These are phyloP conservation scores for Falco punctatus DNA, from an alignment of 2,113 vertebrate species.

Conservation along the genomic window DNA sequence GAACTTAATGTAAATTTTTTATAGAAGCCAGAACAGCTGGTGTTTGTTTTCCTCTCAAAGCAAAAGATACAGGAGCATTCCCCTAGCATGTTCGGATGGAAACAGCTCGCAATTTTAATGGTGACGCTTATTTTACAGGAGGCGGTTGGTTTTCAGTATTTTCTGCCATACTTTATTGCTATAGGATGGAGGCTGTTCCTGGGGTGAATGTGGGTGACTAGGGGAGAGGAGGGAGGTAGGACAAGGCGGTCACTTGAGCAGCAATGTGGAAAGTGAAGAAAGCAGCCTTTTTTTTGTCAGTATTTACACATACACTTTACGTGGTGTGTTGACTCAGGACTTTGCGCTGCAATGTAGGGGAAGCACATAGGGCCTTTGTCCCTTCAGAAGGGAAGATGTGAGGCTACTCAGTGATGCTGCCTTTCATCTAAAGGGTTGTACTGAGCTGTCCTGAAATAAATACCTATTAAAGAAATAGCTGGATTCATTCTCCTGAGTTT, in stretches of 20 bases:
- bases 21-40: neutral
- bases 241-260: neutral
- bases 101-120: neutral
- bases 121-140: neutral
- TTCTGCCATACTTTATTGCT: neutral
- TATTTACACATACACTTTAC: neutral
- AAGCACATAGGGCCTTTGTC: neutral
- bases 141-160: neutral
- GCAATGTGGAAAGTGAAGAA: neutral
- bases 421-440: neutral
- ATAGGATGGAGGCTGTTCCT: neutral
- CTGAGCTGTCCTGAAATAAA: neutral
- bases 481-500: neutral
- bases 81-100: neutral
- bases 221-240: fast-evolving
- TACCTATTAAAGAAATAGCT: neutral
- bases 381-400: neutral
- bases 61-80: neutral
- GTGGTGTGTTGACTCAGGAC: neutral
- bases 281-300: neutral
- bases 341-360: neutral
- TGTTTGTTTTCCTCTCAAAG: neutral
- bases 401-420: neutral
- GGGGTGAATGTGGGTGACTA: fast-evolving
- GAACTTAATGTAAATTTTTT: neutral